phyloP scores from a whole-genome alignment of 2,888 invertebrate genomes.

The Cephonodes hylas region DNA sequence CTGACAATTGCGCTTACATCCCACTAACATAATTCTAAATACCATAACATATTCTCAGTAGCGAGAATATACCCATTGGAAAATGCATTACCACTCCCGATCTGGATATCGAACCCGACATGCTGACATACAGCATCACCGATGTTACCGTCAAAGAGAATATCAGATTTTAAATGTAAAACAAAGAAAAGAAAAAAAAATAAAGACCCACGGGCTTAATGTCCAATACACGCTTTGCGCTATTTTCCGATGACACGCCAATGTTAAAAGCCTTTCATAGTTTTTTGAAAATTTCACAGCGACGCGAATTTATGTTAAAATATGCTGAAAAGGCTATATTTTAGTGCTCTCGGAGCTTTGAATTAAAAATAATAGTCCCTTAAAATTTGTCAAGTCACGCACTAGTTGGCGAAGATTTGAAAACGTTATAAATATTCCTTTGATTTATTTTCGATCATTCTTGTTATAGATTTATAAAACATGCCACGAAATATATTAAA shows the following conservation, averaged over 20 bases:
- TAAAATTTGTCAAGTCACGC: conserved; percentile 36
- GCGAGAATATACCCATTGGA: too few species aligned
- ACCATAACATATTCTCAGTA: too few species aligned
- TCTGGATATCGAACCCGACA: too few species aligned
- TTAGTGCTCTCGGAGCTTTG: conserved; percentile 25
- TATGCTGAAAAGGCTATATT: conserved; percentile 27
- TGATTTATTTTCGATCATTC: background rate
- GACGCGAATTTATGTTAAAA: conserved; percentile 30
- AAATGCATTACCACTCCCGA: too few species aligned
- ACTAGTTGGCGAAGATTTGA: conserved; percentile 1
- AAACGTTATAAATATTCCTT: background rate
- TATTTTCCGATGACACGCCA: conserved; percentile 10
- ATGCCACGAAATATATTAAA: too few species aligned
- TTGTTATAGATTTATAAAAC: too few species aligned
- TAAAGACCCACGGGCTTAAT: background rate
- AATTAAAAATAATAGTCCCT: conserved; percentile 23
- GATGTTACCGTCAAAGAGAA: too few species aligned
- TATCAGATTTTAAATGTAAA: too few species aligned
- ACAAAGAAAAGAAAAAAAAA: background rate
- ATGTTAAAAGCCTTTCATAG: conserved; percentile 36
- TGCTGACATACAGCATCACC: too few species aligned
- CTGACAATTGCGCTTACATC: too few species aligned
- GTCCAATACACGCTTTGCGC: background rate
- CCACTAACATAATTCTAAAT: too few species aligned
- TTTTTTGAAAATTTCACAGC: conserved; percentile 24